phyloP scores from a whole-genome alignment of 2,113 vertebrate genomes.

The Choloepus hoffmanni region DNA sequence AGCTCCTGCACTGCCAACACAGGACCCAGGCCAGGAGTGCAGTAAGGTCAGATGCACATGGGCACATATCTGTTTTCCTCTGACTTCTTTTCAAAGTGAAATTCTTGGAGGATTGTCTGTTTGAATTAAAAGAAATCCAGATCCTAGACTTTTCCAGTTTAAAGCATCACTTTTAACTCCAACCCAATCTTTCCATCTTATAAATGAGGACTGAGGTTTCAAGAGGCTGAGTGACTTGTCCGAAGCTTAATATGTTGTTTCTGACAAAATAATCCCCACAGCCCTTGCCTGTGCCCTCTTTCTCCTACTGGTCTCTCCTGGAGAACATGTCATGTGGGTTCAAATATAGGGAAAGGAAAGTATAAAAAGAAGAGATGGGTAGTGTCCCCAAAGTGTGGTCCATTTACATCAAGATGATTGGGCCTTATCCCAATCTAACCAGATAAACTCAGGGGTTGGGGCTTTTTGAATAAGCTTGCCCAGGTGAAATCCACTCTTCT shows the following conservation, averaged over 20 bases:
- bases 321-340: not conserved
- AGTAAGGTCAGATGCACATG: no score
- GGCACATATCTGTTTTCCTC: not conserved
- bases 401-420: no score
- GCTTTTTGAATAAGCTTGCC: not conserved
- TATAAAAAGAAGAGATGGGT: not conserved
- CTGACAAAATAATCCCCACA: no score
- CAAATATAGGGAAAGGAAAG: not conserved
- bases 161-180: not conserved
- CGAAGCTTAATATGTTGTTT: not conserved
- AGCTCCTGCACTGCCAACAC: not conserved
- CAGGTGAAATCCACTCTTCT: not conserved
- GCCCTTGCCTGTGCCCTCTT: not conserved
- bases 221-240: not conserved
- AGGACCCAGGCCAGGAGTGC: not conserved
- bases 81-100: not conserved
- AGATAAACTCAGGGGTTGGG: not conserved
- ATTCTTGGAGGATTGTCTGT: not conserved
- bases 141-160: not conserved
- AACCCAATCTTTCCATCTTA: not conserved
- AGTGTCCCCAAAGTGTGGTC: not conserved
- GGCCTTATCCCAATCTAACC: not conserved
- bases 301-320: not conserved
- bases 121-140: not conserved
- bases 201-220: not conserved